A percentile compares a stretch with the other conserved stretches of the same genome.
Conservation (phyloP, 2,113 vertebrate species). For the Sarotherodon lohbergeri region DNA sequence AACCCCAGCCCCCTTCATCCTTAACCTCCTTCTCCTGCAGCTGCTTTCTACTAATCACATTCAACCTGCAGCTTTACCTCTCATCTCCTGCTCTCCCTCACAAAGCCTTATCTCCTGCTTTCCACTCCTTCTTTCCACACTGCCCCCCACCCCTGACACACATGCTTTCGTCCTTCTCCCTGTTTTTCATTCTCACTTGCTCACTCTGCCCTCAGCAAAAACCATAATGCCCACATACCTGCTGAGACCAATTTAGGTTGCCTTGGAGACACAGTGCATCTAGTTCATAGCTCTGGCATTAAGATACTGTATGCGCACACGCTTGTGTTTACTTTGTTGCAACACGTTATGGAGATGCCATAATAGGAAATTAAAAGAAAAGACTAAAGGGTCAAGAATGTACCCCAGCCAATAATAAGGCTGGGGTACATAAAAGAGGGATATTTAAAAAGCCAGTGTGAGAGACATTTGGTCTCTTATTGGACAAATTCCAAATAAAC, state of each 20-base stretch:
- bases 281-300: neutral
- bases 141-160: neutral
- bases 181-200: neutral
- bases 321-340: neutral
- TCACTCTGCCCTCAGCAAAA: neutral
- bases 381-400: neutral
- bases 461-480: neutral
- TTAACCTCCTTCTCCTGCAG: neutral
- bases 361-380: neutral
- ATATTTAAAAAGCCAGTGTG: neutral
- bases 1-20: neutral
- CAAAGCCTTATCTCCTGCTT: constrained; percentile 1
- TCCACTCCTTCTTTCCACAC: neutral
- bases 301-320: neutral
- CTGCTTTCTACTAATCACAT: constrained; percentile 28
- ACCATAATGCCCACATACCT: constrained; percentile 22
- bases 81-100: constrained; percentile 4
- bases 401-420: neutral
- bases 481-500: neutral
- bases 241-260: constrained; percentile 43
- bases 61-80: constrained; percentile 24
- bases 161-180: neutral
- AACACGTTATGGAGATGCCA: neutral
- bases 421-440: neutral
- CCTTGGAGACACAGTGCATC: constrained; percentile 37